A percentile compares a stretch with the other conserved stretches of the same genome.
phyloP scores from a whole-genome alignment of 2,888 invertebrate species.

The Cephus rjabovi region DNA sequence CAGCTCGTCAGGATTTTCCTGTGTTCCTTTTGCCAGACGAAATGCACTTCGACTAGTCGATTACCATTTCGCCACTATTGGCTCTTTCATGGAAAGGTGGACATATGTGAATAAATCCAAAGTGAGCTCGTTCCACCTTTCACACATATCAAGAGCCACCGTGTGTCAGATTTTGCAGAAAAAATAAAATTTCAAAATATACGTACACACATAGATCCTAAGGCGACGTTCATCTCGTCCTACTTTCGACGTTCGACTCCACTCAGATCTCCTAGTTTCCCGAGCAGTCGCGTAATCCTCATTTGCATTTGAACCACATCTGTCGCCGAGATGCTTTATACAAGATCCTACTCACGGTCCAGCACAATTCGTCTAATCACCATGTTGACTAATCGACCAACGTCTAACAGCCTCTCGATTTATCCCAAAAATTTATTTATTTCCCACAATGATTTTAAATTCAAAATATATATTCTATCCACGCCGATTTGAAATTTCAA shows the following conservation, averaged over 20 bases:
- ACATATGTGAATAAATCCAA: background rate
- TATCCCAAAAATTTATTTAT: background rate
- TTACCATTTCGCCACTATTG: background rate
- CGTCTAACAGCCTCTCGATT: background rate
- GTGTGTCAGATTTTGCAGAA: background rate
- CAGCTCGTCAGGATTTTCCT: background rate
- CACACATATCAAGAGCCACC: background rate
- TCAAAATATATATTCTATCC: background rate
- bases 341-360: background rate
- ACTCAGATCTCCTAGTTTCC: background rate
- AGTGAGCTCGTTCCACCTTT: background rate
- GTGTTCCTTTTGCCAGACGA: background rate
- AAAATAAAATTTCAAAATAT: background rate
- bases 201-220: background rate
- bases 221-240: background rate
- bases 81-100: background rate
- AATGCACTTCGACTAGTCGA: background rate
- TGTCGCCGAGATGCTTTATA: background rate
- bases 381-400: background rate
- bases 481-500: background rate
- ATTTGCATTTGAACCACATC: background rate
- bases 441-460: background rate
- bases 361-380: background rate
- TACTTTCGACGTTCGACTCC: background rate
- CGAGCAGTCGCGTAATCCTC: background rate